Percentiles rank a stretch among this genome's conserved stretches.
These are phyloP conservation scores for Dexiosoma caninum DNA, from an alignment of 2,888 invertebrate genomes.

Conservation along the genomic window DNA sequence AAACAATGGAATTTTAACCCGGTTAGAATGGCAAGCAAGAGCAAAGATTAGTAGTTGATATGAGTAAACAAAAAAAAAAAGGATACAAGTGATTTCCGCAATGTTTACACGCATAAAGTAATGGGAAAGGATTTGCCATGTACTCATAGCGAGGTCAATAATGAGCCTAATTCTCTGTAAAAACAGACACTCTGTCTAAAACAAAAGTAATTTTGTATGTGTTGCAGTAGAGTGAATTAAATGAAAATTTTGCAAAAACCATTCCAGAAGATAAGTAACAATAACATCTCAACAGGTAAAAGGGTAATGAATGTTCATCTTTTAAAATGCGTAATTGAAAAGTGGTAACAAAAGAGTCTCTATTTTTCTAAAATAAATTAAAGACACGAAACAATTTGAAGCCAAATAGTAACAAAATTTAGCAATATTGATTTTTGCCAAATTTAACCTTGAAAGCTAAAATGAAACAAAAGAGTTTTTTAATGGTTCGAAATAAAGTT, in stretches of 20 bases:
- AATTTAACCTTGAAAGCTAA: constrained; percentile 57
- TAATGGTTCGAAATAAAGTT: neutral
- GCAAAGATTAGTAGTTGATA: constrained; percentile 51
- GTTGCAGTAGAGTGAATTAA: neutral
- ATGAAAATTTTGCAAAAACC: constrained; percentile 47
- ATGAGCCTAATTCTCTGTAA: constrained; percentile 69
- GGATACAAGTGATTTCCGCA: constrained; percentile 70
- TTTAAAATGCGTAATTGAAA: constrained; percentile 24
- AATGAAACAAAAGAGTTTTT: constrained; percentile 37
- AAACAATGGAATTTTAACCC: constrained; percentile 19
- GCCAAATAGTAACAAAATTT: constrained; percentile 7
- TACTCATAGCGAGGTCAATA: constrained; percentile 70
- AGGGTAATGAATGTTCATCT: neutral
- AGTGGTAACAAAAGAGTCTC: neutral
- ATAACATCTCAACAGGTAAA: constrained; percentile 15
- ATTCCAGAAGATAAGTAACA: constrained; percentile 40
- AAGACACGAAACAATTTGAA: neutral
- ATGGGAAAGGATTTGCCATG: constrained; percentile 70
- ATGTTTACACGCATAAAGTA: constrained; percentile 75
- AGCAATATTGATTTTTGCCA: constrained; percentile 1
- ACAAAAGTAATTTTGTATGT: constrained; percentile 3
- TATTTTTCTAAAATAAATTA: neutral
- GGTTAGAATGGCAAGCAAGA: constrained; percentile 1
- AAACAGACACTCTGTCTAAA: constrained; percentile 9
- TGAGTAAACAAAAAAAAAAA: constrained; percentile 60